Evolutionary conservation across 2,888 invertebrate species (phyloP), one percentile per base, ranked within the genome.

Genomic region (Plagiodera versicolora): DNA sequence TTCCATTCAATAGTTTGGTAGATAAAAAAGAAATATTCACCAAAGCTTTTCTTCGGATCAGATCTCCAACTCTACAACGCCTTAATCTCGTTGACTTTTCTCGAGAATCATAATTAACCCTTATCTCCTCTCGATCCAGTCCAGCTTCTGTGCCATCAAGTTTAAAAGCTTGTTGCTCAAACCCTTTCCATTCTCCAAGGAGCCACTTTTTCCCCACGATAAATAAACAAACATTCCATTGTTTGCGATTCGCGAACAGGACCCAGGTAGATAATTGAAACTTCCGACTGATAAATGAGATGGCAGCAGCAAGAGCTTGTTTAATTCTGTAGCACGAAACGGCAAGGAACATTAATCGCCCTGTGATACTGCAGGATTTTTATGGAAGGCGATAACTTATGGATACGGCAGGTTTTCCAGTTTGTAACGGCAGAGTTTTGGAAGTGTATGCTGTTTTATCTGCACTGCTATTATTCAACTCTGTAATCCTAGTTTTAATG

Each of bases 331-430:
- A 71, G 74, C 73, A 75, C 73, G 75, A 70, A 73, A 73, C 70
- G 73, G 70, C 70, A 74, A 75, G 75, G 74, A 73, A 75, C 75
- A 74, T 75, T 73, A 74, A 75, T 74, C 75, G 73, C 70, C 65
- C 67, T 65, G 64, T 70, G 70, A 73, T 72, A 67, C 71, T 66
- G 69, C 67, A 51, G 71, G 67, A 72, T 72, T 73, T 72, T 74
- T 73, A 73, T 72, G 67, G 67, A 58, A 47, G 61, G 65, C 69
- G 70, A 73, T 74, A 74, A 74, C 72, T 74, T 72, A 71, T 70
- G 69, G 62, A 62, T 62, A 66, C 67, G 57, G 61, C 47, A 52
- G 58, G 59, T 70, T 72, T 70, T 68, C 69, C 24, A 44, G 64
- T 68, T 67, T 64, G 66, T 67, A 68, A 11, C 32, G 32, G 32